Base-by-base conservation (phyloP, 1,140 invertebrate genomes). In the Galleria mellonella region DNA sequence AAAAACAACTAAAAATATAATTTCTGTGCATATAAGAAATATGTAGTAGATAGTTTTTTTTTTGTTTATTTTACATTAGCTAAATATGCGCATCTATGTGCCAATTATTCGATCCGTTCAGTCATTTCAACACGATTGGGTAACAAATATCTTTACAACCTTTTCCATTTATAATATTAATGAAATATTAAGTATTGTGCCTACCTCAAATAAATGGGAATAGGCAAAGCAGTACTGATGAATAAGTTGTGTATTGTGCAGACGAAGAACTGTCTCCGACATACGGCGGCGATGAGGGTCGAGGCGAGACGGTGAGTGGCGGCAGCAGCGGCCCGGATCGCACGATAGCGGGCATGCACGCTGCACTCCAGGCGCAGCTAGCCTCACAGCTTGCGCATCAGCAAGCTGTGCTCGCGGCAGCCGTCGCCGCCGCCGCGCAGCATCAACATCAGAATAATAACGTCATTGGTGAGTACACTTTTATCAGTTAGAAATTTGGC, bases 311-410 rank as follows among this genome's bases (percentile, higher is more conserved):
- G 59, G 46, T 31, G 47, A 23, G 51, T 33, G 41, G 55, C 47
- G 43, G 43, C 28, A 43, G 40, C 38, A 17, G 49, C 47, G 36
- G 47, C 41, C 50, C 56, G 60, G 65, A 62, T 71, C 83, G 43
- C 78, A 82, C 42, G 86, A 81, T 67, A 84, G 86, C 61, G 87
- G 88, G 63, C 53, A 60, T 79, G 73, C 79, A 83, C 76, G 87
- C 87, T 23, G 88, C 88, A 40, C 79, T 91, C 41, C 89, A 89
- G 52, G 87, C 88, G 27, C 79, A 89, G 68, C 79, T 89, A 6
- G 88, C 88, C 44, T 82, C 87, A 50, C 89, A 89, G 62, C 62
- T 89, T 13, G 76, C 87, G 45, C 87, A 88, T 63, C 88, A 89
- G 62, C 87, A 87, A 23, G 74, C 73, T n/a, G 71, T 68, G 11